A percentile compares a stretch with the other conserved stretches of the same genome.
Evolutionary conservation across 2,888 invertebrate species (phyloP).

Genomic region (Notodonta ziczac): DNA sequence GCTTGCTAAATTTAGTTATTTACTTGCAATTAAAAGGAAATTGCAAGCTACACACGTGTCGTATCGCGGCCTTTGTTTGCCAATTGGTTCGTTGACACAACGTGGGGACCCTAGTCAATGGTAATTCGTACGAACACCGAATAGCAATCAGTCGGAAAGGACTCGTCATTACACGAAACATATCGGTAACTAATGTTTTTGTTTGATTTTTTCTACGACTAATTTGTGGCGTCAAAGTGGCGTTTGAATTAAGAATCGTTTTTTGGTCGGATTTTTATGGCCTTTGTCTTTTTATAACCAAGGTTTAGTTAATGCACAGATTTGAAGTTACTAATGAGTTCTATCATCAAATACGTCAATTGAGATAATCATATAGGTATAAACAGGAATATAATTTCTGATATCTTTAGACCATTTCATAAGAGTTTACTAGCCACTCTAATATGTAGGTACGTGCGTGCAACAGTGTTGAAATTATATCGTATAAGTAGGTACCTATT

Average conservation of each 20-base stretch:
- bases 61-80: constrained; percentile 58
- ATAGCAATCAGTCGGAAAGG: constrained; percentile 50
- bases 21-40: constrained; percentile 22
- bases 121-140: constrained; percentile 45
- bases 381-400: too few species aligned
- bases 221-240: not conserved
- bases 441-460: too few species aligned
- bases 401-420: too few species aligned
- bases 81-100: constrained; percentile 74
- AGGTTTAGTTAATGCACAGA: not conserved
- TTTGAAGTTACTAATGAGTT: too few species aligned
- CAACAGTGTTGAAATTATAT: too few species aligned
- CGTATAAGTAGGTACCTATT: too few species aligned
- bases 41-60: constrained; percentile 28
- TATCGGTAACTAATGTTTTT: constrained; percentile 3
- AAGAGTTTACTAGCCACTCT: too few species aligned
- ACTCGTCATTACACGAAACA: constrained; percentile 19
- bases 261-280: not conserved
- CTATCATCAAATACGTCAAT: too few species aligned
- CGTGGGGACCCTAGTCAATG: constrained; percentile 51
- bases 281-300: not conserved
- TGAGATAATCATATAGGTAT: too few species aligned
- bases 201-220: constrained; percentile 4
- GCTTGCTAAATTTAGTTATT: not conserved
- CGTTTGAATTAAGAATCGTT: not conserved